These are phyloP conservation scores for Daphoenositta chrysoptera DNA, from an alignment of 2,113 vertebrate species.

Conservation along the genomic window DNA sequence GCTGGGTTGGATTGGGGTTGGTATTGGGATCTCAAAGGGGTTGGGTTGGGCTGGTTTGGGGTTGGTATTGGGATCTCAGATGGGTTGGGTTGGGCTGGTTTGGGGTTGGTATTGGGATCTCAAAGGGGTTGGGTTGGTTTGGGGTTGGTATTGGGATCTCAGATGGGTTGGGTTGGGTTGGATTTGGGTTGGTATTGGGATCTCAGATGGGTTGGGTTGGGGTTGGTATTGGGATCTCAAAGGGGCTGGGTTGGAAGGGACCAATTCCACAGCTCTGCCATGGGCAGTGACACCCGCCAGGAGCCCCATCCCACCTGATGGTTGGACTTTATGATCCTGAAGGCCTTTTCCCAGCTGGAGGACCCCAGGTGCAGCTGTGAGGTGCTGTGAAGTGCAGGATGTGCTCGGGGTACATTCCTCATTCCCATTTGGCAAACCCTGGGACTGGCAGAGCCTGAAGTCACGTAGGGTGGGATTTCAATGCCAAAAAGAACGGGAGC, in stretches of 20 bases:
- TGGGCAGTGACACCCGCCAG: background rate
- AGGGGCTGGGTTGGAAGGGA: background rate
- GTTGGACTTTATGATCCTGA: fast-evolving
- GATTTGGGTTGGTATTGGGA: too few species aligned
- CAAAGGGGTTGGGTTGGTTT: background rate
- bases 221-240: too few species aligned
- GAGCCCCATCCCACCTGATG: background rate
- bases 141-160: background rate
- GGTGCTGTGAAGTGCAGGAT: background rate
- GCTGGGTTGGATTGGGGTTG: background rate
- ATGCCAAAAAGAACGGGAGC: slow-evolving; percentile 64
- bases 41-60: background rate
- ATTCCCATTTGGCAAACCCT: background rate
- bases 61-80: background rate
- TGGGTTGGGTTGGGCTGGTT: background rate
- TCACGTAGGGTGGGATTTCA: slow-evolving; percentile 48
- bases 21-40: background rate
- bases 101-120: background rate
- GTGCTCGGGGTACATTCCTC: slow-evolving; percentile 13
- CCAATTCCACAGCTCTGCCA: background rate
- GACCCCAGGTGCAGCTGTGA: background rate
- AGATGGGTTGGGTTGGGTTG: background rate
- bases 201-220: too few species aligned
- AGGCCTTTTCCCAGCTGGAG: background rate
- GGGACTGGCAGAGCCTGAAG: slow-evolving; percentile 40